Percentiles rank a stretch among this genome's conserved stretches.
Conservation (phyloP, 1,140 invertebrate species). For the Theocolax elegans region DNA sequence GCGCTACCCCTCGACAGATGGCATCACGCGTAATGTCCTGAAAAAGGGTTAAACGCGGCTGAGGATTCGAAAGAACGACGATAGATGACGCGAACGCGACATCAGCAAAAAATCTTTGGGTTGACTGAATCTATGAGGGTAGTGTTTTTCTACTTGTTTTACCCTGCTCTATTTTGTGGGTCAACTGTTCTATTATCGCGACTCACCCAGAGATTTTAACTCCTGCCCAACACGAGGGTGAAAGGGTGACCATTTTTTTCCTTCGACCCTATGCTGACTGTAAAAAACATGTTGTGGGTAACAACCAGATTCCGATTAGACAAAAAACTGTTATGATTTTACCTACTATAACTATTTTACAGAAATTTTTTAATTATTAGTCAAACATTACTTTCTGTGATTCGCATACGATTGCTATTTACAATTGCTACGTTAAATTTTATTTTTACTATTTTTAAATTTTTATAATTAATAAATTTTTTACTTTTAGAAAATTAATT, state of each 20-base stretch:
- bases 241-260: conserved; percentile 2
- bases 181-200: background rate
- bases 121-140: background rate
- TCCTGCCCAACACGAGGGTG: background rate
- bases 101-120: background rate
- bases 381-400: too few species aligned
- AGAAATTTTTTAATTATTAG: too few species aligned
- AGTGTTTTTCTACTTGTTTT: too few species aligned
- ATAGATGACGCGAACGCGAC: conserved; percentile 25
- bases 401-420: too few species aligned
- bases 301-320: too few species aligned
- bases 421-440: too few species aligned
- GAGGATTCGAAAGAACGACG: conserved; percentile 21
- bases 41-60: background rate
- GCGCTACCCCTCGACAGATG: conserved; percentile 44
- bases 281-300: too few species aligned
- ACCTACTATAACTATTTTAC: too few species aligned
- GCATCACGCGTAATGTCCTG: conserved; percentile 22
- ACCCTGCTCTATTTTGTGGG: background rate
- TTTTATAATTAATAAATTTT: too few species aligned
- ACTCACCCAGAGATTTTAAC: background rate
- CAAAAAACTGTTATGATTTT: too few species aligned
- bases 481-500: background rate
- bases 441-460: too few species aligned
- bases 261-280: too few species aligned